Percentiles rank a stretch among this genome's conserved stretches.
These are phyloP conservation scores for Cryptotermes secundus DNA, from an alignment of 1,140 invertebrate species.

Conservation along the genomic window DNA sequence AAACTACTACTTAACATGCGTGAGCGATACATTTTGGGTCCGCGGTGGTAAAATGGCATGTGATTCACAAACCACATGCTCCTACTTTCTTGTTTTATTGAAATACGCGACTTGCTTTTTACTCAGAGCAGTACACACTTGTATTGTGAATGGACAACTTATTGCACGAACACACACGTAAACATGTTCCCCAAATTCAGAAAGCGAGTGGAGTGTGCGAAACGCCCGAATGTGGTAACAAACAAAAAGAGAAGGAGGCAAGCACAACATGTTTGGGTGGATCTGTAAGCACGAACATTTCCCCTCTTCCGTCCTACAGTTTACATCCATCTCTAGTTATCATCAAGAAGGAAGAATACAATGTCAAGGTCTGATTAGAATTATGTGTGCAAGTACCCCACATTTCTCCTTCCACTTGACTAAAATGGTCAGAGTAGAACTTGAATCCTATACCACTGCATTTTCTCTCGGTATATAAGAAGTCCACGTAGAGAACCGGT, in stretches of 20 bases:
- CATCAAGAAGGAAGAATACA: background rate
- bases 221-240: too few species aligned
- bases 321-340: background rate
- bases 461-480: slow-evolving; percentile 9
- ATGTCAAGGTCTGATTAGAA: background rate
- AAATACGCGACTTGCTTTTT: too few species aligned
- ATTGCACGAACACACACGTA: too few species aligned
- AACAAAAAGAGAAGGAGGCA: background rate
- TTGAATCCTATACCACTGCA: background rate
- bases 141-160: too few species aligned
- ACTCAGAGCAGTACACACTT: too few species aligned
- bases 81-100: too few species aligned
- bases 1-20: too few species aligned
- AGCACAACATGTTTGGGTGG: background rate
- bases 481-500: background rate
- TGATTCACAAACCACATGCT: too few species aligned
- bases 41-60: too few species aligned
- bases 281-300: background rate
- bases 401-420: background rate
- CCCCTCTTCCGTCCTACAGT: background rate
- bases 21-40: too few species aligned
- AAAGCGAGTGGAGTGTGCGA: background rate
- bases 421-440: background rate
- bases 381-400: background rate
- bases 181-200: too few species aligned